Evolutionary conservation across 2,113 vertebrate species (phyloP), one percentile per base, ranked within the genome.

Genomic region (Ochotona princeps): DNA sequence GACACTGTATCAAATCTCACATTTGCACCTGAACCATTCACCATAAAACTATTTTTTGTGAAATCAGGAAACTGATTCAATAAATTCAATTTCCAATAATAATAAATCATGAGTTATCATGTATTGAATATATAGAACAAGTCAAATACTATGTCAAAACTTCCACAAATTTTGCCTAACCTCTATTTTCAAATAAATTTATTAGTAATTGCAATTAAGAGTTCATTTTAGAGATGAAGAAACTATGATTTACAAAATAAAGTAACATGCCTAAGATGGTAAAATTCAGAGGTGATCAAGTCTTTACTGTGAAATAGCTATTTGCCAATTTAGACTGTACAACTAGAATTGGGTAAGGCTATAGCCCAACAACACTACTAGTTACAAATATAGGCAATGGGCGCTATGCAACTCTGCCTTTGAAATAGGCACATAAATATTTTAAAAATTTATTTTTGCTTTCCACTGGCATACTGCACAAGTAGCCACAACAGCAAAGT

Each of bases 211-310:
- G 23, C 51, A 91, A 92, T 67, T 51, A 61, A 83, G 78, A 92
- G 35, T 75, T 17, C 23, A 83, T 30, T 28, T 91, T 26, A 80
- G 8, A 87, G 11, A 23, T 69, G 49, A 79, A 20, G 21, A 85
- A 86, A 83, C 23, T 73, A 82, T 92, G 65, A 60, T 74, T 30
- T 15, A 91, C 25, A 67, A 92, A 69, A 89, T 44, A 89, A 63
- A 44, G 18, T 49, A 65, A 86, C 7, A 30, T 83, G 21, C 26
- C 44, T 89, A 86, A 83, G 83, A 87, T 32, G 35, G 82, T 44
- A 4, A 63, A 92, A 73, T 51, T 25, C 23, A 54, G 49, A 13
- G 47, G 14, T 23, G 15, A 61, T 32, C 21, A 78, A 38, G 38
- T 51, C 12, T 70, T 20, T n/a, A 85, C 81, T 57, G 28, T 38